These are phyloP conservation scores for Stenodera caucasica DNA, from an alignment of 2,888 invertebrate genomes.

Conservation along the genomic window DNA sequence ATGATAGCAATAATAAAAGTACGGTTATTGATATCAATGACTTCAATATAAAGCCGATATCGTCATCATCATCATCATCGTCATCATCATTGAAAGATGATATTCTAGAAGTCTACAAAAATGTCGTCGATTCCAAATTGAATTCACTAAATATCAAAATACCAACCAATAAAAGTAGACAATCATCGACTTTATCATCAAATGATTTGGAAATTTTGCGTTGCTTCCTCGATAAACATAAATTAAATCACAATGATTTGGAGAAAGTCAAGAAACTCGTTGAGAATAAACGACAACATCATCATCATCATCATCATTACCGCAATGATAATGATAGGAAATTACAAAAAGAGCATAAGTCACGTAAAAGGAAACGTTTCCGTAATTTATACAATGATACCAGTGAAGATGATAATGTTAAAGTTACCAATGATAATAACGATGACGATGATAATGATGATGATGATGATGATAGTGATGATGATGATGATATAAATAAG, in stretches of 20 bases:
- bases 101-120: slow-evolving; percentile 43
- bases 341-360: not conserved
- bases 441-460: slow-evolving; percentile 8
- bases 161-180: slow-evolving; percentile 33
- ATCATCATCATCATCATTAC: slow-evolving; percentile 28
- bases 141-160: slow-evolving; percentile 46
- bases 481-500: slow-evolving; percentile 31
- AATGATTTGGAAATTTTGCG: slow-evolving; percentile 4
- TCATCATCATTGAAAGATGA: slow-evolving; percentile 33
- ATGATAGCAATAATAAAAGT: slow-evolving; percentile 33
- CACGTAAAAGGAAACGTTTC: slow-evolving; percentile 35
- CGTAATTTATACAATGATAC: slow-evolving; percentile 33
- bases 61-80: slow-evolving; percentile 17
- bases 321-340: slow-evolving; percentile 23
- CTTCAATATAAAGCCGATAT: slow-evolving; percentile 29
- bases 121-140: slow-evolving; percentile 45
- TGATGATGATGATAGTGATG: slow-evolving; percentile 26
- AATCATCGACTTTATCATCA: slow-evolving; percentile 6
- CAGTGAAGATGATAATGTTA: slow-evolving; percentile 1
- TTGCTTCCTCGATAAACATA: slow-evolving; percentile 42
- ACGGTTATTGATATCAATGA: slow-evolving; percentile 40
- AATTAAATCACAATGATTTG: slow-evolving; percentile 41
- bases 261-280: slow-evolving; percentile 44
- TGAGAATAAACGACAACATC: slow-evolving; percentile 40
- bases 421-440: slow-evolving; percentile 12